phyloP scores from a whole-genome alignment of 2,888 invertebrate species.

The Drosophila anomelani region DNA sequence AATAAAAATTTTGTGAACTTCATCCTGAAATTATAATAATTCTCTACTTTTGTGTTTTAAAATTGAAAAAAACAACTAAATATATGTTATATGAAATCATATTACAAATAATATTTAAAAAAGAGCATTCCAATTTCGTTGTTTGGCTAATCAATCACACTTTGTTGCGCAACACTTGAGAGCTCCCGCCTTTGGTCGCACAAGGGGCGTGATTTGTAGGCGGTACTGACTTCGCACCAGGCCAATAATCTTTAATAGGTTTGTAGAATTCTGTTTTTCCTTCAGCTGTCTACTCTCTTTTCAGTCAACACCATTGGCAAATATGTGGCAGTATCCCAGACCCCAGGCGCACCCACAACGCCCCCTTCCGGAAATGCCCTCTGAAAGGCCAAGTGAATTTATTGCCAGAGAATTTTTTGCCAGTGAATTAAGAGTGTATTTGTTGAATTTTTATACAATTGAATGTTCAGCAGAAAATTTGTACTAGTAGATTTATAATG shows the following conservation, averaged over 20 bases:
- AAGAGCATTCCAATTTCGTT: constrained; percentile 9
- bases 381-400: background rate
- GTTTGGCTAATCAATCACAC: constrained; percentile 3
- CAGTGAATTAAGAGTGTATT: background rate
- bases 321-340: constrained; percentile 23
- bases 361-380: background rate
- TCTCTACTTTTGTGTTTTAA: no score
- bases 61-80: no score
- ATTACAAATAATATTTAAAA: background rate
- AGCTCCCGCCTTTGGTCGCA: constrained; percentile 22
- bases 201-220: constrained; percentile 57
- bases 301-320: constrained; percentile 31
- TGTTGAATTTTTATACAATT: background rate
- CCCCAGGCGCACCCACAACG: constrained; percentile 1
- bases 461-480: background rate
- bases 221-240: constrained; percentile 55
- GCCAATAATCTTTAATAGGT: constrained; percentile 68
- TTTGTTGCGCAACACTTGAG: constrained; percentile 45
- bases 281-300: constrained; percentile 26
- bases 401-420: background rate
- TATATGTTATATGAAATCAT: no score
- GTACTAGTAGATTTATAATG: background rate
- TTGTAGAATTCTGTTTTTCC: constrained; percentile 35
- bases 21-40: no score
- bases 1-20: background rate